Evolutionary conservation across 2,797 vertebrate species (phyloP).

Genomic region (Parauchenoglanis ngamensis): DNA sequence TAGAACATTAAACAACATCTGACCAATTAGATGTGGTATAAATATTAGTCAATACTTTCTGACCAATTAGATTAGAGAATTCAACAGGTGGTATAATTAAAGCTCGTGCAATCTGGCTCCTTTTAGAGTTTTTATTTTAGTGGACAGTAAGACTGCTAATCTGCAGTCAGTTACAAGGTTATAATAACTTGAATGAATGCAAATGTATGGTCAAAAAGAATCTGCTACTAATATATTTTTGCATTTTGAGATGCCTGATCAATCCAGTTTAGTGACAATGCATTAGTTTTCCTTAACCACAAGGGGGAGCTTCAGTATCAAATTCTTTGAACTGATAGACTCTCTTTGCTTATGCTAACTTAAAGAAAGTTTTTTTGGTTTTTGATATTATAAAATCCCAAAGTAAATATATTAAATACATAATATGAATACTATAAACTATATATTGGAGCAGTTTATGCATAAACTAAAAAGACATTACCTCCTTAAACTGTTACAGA

Average conservation of each 20-base stretch:
- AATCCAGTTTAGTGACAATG: slow-evolving; percentile 17
- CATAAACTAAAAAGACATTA: neutral
- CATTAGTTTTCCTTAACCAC: slow-evolving; percentile 62
- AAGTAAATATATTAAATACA: neutral
- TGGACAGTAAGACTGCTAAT: neutral
- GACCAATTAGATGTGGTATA: neutral
- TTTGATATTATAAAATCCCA: neutral
- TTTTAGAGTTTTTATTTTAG: neutral
- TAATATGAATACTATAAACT: neutral
- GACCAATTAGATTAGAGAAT: neutral
- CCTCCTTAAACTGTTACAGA: no score
- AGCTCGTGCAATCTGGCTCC: slow-evolving; percentile 3
- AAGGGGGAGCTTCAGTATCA: slow-evolving; percentile 64
- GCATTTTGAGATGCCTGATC: neutral
- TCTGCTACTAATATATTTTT: neutral
- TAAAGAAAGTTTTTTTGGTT: neutral
- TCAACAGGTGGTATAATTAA: neutral
- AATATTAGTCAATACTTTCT: neutral
- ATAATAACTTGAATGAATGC: neutral
- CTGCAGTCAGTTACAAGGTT: no score
- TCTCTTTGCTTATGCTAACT: neutral
- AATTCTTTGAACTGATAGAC: neutral
- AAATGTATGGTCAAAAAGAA: neutral
- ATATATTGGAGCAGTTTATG: neutral
- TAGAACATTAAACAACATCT: neutral